Evolutionary conservation across 2,888 invertebrate genomes (phyloP), one percentile per base, ranked within the genome.

Genomic region (Ceramica pisi): DNA sequence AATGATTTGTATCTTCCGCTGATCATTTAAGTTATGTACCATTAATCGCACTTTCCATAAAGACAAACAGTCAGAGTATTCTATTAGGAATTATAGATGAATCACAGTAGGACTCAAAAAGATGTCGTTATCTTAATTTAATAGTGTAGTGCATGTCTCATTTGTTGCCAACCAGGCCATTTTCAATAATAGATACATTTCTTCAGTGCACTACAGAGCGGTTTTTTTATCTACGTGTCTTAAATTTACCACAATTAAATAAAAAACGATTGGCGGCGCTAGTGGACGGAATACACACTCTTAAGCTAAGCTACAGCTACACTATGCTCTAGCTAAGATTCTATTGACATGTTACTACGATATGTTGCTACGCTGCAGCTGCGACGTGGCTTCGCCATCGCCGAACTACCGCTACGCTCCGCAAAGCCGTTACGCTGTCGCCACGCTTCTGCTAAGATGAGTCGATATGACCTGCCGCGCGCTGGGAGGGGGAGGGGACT

Each of bases 1-100:
- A 14, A 21, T 53, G 19, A 21, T 44, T 38, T 51, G 51, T 74
- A 44, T 61, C 44, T 75, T 46, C 63, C 26, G 38, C 14, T 64
- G 14, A 38, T 44, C 35, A 38, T 35, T 38, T 10, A 21, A 12
- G 14, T 23, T 21, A 35, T 14, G 41, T 41, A 14, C 41, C 31
- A 50, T 23, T 55, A 14, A 14, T 55, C 38, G 31, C 26, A 55
- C 41, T 41, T n/a, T 65, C 31, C 12, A 48, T 23, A 74, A 1
- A 41, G 16, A 23, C n/a, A 41, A 41, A 38, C 16, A 1, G 14
- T n/a, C 2, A 23, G 5, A 50, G 10, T 16, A n/a, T 14, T 70
- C 7, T 46, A 35, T 23, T 23, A 35, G 12, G 55, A 71, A 35
- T 46, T 1, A 19, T 10, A 38, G 10, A 21, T 21, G 19, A 31